Conservation (phyloP, 2,888 invertebrate genomes). For the Cerceris rybyensis region DNA sequence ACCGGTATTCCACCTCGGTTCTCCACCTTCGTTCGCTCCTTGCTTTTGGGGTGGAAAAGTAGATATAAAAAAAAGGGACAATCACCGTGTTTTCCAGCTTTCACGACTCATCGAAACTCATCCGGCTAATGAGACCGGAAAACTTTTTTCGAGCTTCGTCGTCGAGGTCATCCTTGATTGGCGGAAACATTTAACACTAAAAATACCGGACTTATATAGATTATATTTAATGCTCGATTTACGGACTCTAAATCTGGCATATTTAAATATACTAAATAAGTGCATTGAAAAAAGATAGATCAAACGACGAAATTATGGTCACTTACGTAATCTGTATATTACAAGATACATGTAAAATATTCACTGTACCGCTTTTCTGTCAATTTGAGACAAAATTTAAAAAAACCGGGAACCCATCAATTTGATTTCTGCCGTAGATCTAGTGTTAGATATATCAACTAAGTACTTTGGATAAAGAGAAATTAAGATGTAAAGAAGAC, state of each 20-base stretch:
- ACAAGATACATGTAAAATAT: no score
- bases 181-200: neutral
- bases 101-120: conserved; percentile 28
- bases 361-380: no score
- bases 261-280: no score
- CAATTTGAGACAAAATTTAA: no score
- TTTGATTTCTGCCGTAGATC: no score
- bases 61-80: conserved; percentile 15
- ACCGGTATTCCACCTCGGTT: conserved; percentile 10
- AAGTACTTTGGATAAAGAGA: no score
- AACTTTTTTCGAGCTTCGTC: conserved; percentile 3
- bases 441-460: neutral
- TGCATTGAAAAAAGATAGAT: no score
- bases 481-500: no score
- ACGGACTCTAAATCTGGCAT: no score
- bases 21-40: conserved; percentile 8
- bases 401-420: no score
- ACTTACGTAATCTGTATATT: no score
- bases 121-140: conserved; percentile 28
- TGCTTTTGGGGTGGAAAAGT: conserved; percentile 6
- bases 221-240: conserved; percentile 1
- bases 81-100: conserved; percentile 22
- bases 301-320: no score
- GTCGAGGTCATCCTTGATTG: conserved; percentile 1
- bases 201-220: neutral